Conservation (phyloP, 2,888 invertebrate genomes). For the Apomyelois bistriatella region DNA sequence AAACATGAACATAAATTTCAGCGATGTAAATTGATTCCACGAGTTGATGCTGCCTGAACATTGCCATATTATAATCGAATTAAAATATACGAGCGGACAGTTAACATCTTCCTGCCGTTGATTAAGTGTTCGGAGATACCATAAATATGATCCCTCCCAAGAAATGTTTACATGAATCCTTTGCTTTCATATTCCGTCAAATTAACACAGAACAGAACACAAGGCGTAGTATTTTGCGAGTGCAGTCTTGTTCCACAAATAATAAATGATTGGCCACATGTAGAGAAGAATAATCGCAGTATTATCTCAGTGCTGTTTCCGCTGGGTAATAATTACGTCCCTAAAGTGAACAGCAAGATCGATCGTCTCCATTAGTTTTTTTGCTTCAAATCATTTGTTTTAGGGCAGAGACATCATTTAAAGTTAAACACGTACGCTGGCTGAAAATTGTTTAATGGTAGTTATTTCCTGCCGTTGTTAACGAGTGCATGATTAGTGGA, state of each 20-base stretch:
- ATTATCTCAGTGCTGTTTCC: conserved; percentile 58
- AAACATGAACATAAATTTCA: conserved; percentile 71
- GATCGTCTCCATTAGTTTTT: conserved; percentile 51
- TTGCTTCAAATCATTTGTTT: conserved; percentile 44
- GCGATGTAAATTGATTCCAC: conserved; percentile 69
- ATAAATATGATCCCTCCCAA: conserved; percentile 51
- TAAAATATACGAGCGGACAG: conserved; percentile 55
- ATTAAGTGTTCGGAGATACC: conserved; percentile 56
- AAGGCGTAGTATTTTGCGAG: conserved; percentile 23
- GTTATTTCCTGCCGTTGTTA: conserved; percentile 41
- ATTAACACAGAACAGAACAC: conserved; percentile 34
- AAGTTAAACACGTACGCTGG: conserved; percentile 37
- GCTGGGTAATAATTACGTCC: conserved; percentile 49
- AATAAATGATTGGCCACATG: conserved; percentile 39
- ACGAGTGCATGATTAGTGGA: conserved; percentile 20
- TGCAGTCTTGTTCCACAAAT: conserved; percentile 25
- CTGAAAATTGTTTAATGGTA: conserved; percentile 39
- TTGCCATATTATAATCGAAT: conserved; percentile 74
- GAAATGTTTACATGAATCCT: conserved; percentile 46
- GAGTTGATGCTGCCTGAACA: conserved; percentile 43
- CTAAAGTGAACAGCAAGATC: conserved; percentile 35
- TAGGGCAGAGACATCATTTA: conserved; percentile 34
- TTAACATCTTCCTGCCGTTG: conserved; percentile 63
- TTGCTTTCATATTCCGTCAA: conserved; percentile 42
- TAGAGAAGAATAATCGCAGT: conserved; percentile 48